Conservation (phyloP, 2,797 vertebrate species). For the Tenualosa thibaudeaui region DNA sequence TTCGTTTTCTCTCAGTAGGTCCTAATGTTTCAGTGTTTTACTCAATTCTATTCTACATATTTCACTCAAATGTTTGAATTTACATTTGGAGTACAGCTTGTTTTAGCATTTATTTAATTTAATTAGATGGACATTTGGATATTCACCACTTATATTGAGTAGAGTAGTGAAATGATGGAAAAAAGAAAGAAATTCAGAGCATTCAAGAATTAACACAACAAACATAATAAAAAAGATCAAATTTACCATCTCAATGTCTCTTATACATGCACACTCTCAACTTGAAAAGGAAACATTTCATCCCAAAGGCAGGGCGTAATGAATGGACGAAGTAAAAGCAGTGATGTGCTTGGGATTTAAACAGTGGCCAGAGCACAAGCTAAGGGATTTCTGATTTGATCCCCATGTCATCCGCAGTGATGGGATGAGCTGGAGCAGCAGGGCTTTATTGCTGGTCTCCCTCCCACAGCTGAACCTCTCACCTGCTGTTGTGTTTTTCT, state of each 20-base stretch:
- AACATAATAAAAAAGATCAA: neutral
- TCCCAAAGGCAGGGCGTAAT: neutral
- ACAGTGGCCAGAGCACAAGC: neutral
- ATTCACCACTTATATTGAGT: too few species aligned
- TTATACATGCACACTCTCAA: neutral
- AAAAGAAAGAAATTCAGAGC: neutral
- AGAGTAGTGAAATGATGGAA: too few species aligned
- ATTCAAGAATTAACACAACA: neutral
- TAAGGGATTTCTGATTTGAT: neutral
- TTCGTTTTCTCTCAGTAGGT: too few species aligned
- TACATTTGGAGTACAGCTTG: too few species aligned
- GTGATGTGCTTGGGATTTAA: neutral
- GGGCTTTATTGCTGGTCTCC: neutral
- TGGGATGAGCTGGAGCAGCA: neutral
- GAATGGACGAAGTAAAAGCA: too few species aligned
- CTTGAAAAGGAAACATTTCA: neutral
- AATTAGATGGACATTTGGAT: neutral
- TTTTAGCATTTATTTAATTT: neutral
- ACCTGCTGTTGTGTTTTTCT: neutral
- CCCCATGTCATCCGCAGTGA: neutral
- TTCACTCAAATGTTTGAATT: too few species aligned
- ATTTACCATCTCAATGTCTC: neutral
- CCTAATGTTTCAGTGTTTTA: too few species aligned
- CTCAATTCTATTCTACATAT: too few species aligned
- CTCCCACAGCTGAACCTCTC: neutral